phyloP scores from a whole-genome alignment of 2,888 invertebrate genomes.

The Nesidiocoris tenuis region DNA sequence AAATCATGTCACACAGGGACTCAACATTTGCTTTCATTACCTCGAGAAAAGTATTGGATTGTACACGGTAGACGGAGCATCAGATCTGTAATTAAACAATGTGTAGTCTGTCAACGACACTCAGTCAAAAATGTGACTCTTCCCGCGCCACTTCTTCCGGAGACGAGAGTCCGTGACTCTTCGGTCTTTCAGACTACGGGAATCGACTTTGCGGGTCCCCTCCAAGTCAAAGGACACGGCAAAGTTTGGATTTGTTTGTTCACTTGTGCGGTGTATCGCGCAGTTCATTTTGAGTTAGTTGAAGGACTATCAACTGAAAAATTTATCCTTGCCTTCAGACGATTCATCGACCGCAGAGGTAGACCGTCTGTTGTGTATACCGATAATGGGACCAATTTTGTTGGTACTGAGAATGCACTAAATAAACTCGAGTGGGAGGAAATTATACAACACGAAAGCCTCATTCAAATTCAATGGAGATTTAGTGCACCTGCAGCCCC shows the following conservation, averaged over 20 bases:
- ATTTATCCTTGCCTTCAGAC: constrained; percentile 10
- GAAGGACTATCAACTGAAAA: constrained; percentile 1
- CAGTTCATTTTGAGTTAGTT: constrained; percentile 22
- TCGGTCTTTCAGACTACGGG: constrained; percentile 2
- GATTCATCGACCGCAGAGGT: constrained; percentile 48
- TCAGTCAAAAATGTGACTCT: background rate
- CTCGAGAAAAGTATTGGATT: constrained; percentile 26
- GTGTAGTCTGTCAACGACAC: constrained; percentile 1
- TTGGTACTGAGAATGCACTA: constrained; percentile 53
- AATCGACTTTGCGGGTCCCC: constrained; percentile 7
- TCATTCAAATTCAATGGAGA: constrained; percentile 50
- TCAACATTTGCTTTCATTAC: background rate
- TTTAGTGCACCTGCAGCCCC: constrained; percentile 46
- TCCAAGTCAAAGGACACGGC: background rate
- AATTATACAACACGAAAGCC: background rate
- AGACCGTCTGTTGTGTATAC: constrained; percentile 52
- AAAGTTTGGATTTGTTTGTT: constrained; percentile 19
- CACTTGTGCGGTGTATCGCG: constrained; percentile 13
- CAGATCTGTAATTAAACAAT: constrained; percentile 3
- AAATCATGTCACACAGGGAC: background rate
- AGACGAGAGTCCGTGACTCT: background rate
- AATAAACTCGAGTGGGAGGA: constrained; percentile 24
- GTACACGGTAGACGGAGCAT: background rate
- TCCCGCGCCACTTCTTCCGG: constrained; percentile 2
- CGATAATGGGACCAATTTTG: constrained; percentile 55